These are phyloP conservation scores for Camponotus vicinus DNA, from an alignment of 1,140 invertebrate species.

Conservation along the genomic window DNA sequence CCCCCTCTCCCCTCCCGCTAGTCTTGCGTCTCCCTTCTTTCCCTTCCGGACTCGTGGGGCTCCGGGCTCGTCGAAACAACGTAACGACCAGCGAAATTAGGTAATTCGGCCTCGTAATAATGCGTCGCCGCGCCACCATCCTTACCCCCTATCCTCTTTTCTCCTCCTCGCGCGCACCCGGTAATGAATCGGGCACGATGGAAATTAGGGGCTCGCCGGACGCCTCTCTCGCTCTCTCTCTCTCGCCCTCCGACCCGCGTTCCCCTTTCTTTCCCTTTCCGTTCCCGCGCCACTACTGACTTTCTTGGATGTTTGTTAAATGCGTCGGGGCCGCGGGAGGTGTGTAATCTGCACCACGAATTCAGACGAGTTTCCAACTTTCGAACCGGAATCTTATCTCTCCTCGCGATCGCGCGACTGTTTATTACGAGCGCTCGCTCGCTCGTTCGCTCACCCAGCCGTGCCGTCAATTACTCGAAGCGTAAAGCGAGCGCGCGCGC, in stretches of 20 bases:
- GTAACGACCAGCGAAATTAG: constrained; percentile 85
- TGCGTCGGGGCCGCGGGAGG: constrained; percentile 59
- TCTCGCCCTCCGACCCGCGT: constrained; percentile 7
- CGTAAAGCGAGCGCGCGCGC: constrained; percentile 58
- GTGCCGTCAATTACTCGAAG: constrained; percentile 57
- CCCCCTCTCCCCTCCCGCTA: neutral
- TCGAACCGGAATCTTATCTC: constrained; percentile 61
- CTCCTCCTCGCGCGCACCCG: constrained; percentile 70
- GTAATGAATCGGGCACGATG: constrained; percentile 77
- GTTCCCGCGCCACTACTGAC: constrained; percentile 14
- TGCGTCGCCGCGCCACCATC: constrained; percentile 77
- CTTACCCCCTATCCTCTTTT: constrained; percentile 63
- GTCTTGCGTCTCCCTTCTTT: constrained; percentile 42
- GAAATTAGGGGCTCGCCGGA: constrained; percentile 76
- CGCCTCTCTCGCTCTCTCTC: constrained; percentile 62
- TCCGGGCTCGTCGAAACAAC: constrained; percentile 82
- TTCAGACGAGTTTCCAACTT: constrained; percentile 48
- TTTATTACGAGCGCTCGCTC: constrained; percentile 55
- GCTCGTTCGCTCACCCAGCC: constrained; percentile 49
- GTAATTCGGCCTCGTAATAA: constrained; percentile 86
- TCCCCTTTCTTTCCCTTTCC: constrained; percentile 9
- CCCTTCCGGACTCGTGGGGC: constrained; percentile 65
- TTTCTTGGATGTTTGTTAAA: constrained; percentile 73
- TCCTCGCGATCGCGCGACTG: constrained; percentile 55
- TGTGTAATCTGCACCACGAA: constrained; percentile 59